Evolutionary conservation across 2,888 invertebrate species (phyloP), one percentile per base, ranked within the genome.

Genomic region (Erpobdella octoculata): DNA sequence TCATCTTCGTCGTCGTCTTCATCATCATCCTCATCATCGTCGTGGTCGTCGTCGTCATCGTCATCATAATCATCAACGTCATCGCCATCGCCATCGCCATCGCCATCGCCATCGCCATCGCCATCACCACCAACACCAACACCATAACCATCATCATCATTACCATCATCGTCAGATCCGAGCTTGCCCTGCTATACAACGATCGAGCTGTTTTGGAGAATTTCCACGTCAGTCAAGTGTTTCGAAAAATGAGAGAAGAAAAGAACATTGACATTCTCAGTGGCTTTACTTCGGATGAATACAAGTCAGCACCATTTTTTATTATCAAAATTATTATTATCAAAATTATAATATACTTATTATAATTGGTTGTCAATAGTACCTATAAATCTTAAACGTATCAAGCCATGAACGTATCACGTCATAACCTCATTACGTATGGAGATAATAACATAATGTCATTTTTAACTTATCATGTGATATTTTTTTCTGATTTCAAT

Each of bases 181-280:
- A 93, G 72, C 91, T 92, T 31, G 93, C 95, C 0, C 84, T 95
- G 77, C 86, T 95, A 64, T 96, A 95, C 85, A 95, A 95, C 84
- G 95, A 95, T 82, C 87, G 92, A 65, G 90, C 91, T 0, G 92
- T 93, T 28, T 85, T 92, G 71, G 92, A 93, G 83, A 93, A 93
- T 81, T 91, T 91, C 81, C 92, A 93, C 84, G 89, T 91, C 78
- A 90, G 90, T 79, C 89, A 91, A 58, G 89, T 91, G 72, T 93
- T 92, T 85, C 88, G 90, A 87, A 85, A 95, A 79, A 87, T 95
- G 85, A 89, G 88, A 78, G 92, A 93, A 68, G 93, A 93, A 73
- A 91, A 91, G 84, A 76, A 77, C 73, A 76, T 78, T 73, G 94
- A 94, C 84, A 91, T 96, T 74, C 85, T 94, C 67, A 88, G 89